Base-by-base conservation (phyloP, 2,888 invertebrate genomes). In the Nemoura dubitans region DNA sequence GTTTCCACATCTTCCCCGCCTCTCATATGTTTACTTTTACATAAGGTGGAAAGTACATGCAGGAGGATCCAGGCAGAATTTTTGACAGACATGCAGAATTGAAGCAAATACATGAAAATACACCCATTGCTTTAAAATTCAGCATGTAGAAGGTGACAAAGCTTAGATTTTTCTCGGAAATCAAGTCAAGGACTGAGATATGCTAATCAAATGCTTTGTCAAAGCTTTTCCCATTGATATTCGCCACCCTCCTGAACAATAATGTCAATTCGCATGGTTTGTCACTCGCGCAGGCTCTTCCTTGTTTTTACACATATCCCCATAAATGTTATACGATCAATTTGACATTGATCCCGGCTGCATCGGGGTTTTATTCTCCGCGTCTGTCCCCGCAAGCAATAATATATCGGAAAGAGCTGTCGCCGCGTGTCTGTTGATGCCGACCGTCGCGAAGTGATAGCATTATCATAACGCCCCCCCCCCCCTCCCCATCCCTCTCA, bases 331-430 rank as follows among this genome's bases (percentile, higher is more conserved):
- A 26, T 59, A 76, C 84, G 84, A 84, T 84, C 84, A 84, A 84
- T 84, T 84, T 84, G 84, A 76, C 84, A 84, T 84, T 59, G 84
- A 84, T 76, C 84, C 83, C 43, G 59, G 14, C 59, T 36, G 36
- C 36, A 36, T 7, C 59, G 59, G 59, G 36, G 59, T 59, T 42
- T 43, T 26, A 29, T 83, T 83, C 43, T 43, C 83, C 16, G 59
- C 29, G 2, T 43, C 5, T 5, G 42, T 83, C 43, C 83, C 83
- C 16, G 59, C 29, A 26, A 28, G 84, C 84, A 43, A 84, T 84
- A 84, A 84, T n/a, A 84, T 84, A 84, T 84, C 28, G 25, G 28
- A 2, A 76, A 59, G 59, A 25, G 7, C 30, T 28, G 81, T 29
- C 29, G 28, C 27, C 21, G 78, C 16, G 78, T 7, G 21, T 21